phyloP scores from a whole-genome alignment of 1,140 invertebrate species.

The Sarcophaga peregrina region DNA sequence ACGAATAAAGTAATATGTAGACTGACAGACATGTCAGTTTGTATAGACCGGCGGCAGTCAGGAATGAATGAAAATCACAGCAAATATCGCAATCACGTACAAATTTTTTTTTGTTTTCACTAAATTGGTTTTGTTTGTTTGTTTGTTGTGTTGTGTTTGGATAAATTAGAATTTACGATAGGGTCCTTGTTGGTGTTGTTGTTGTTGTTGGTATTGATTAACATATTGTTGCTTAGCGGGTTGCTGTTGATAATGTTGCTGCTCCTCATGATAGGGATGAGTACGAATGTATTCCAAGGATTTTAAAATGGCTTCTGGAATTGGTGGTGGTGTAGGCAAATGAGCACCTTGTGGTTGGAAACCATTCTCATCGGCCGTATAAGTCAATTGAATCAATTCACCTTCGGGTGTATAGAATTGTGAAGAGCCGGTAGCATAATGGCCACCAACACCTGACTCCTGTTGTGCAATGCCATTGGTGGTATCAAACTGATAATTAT shows the following conservation, averaged over 20 bases:
- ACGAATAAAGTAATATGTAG: not conserved
- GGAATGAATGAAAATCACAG: constrained; percentile 28
- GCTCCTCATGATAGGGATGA: constrained; percentile 65
- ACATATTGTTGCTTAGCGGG: not conserved
- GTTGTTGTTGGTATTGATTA: constrained; percentile 14
- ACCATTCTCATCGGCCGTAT: constrained; percentile 83
- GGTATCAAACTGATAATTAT: constrained; percentile 69
- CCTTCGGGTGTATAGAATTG: constrained; percentile 66
- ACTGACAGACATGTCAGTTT: not conserved
- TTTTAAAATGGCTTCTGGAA: constrained; percentile 76
- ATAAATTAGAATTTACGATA: constrained; percentile 42
- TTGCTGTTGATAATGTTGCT: constrained; percentile 35
- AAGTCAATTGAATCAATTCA: constrained; percentile 69
- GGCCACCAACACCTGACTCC: constrained; percentile 68
- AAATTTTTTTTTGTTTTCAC: not conserved
- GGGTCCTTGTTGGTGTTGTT: constrained; percentile 41
- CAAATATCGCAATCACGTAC: constrained; percentile 36
- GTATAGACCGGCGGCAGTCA: not conserved
- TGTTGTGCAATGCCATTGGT: constrained; percentile 73
- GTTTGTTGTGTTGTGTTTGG: not conserved
- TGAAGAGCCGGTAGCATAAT: constrained; percentile 59
- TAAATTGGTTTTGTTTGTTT: too few species aligned
- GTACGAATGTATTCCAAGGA: constrained; percentile 72
- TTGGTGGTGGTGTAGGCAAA: constrained; percentile 81
- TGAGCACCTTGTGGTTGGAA: constrained; percentile 80